These are phyloP conservation scores for Limnephilus rhombicus DNA, from an alignment of 2,888 invertebrate species.

Conservation along the genomic window DNA sequence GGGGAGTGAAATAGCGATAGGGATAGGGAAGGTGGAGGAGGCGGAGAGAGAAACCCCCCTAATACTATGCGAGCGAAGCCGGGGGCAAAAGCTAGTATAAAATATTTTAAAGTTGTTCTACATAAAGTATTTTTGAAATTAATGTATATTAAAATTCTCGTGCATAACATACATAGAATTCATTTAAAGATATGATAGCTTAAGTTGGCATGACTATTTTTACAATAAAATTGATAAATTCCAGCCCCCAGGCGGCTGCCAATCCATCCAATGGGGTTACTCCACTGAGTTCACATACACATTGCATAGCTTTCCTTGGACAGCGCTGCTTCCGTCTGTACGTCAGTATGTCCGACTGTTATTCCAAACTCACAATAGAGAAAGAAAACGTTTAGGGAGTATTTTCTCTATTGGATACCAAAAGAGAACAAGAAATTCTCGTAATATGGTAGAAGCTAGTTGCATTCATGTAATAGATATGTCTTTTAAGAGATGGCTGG, in stretches of 20 bases:
- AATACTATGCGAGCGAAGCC: no score
- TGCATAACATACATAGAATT: no score
- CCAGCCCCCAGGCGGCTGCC: neutral
- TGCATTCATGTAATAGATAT: neutral
- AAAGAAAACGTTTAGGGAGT: neutral
- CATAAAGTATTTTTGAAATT: no score
- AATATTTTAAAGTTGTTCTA: no score
- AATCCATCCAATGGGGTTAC: neutral
- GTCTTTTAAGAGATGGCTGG: neutral
- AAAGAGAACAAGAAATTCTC: neutral
- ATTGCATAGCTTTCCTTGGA: neutral
- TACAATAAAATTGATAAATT: neutral
- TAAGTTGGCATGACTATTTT: neutral
- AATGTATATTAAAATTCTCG: no score
- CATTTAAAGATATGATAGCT: neutral
- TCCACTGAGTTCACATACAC: neutral
- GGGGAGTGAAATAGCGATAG: no score
- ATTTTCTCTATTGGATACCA: neutral
- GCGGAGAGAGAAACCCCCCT: no score
- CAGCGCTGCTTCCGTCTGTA: neutral
- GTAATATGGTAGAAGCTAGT: neutral
- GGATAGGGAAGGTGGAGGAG: no score
- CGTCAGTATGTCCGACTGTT: neutral
- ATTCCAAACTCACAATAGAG: constrained; percentile 5
- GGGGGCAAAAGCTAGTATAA: no score